These are phyloP conservation scores for Agraylea sexmaculata DNA, from an alignment of 1,140 invertebrate genomes.

Conservation along the genomic window DNA sequence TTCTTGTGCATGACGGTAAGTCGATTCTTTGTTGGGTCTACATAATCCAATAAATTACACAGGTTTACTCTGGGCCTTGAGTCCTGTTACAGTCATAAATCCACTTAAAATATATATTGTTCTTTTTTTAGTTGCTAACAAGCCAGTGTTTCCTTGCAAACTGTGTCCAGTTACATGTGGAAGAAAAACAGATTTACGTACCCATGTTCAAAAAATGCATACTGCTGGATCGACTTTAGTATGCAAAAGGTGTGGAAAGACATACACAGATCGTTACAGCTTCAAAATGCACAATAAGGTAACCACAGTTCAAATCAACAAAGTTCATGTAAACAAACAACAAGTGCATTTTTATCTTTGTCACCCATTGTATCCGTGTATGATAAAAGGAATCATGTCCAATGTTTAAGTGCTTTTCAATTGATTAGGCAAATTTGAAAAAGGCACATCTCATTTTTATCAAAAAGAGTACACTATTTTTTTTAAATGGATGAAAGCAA, in stretches of 20 bases:
- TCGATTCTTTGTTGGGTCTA: conserved; percentile 13
- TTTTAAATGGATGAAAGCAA: not conserved
- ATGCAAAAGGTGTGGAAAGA: conserved; percentile 87
- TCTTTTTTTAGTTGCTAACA: conserved; percentile 61
- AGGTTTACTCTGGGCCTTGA: not conserved
- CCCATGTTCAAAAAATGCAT: conserved; percentile 93
- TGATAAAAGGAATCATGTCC: not conserved
- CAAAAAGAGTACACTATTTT: not conserved
- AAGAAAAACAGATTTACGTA: conserved; percentile 89
- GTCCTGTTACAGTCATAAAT: not conserved
- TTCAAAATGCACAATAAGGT: conserved; percentile 55
- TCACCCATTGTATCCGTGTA: not conserved
- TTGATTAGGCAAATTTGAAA: not conserved
- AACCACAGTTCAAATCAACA: conserved; percentile 5
- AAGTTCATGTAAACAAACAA: not conserved
- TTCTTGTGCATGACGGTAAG: conserved; percentile 84
- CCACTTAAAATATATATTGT: conserved; percentile 6
- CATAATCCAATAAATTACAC: not conserved
- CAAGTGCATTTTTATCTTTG: not conserved
- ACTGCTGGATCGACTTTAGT: conserved; percentile 84
- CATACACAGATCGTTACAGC: conserved; percentile 78
- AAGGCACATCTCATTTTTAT: not conserved
- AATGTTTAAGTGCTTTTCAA: not conserved
- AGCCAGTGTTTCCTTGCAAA: conserved; percentile 91
- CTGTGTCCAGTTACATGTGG: conserved; percentile 94